Conservation (phyloP, 2,797 vertebrate species). For the Limnodromus scolopaceus region DNA sequence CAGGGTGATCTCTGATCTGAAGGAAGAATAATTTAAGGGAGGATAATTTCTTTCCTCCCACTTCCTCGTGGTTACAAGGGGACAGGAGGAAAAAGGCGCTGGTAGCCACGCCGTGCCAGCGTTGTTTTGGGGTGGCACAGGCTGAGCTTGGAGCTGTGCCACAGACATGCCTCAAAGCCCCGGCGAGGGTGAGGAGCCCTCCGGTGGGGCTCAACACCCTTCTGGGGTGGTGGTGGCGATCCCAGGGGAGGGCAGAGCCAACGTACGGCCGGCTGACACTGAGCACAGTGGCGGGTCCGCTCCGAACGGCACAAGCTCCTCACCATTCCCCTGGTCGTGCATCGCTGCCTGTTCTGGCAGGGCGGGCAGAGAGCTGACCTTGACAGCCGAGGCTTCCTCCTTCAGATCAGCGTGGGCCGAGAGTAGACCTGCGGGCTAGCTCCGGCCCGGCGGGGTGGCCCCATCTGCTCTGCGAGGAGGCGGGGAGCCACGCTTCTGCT, state of each 20-base stretch:
- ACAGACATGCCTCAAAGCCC: fast-evolving
- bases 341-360: neutral
- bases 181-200: fast-evolving
- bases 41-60: neutral
- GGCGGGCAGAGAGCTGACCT: slow-evolving; percentile 37
- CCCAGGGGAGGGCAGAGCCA: neutral
- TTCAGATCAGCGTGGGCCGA: slow-evolving; percentile 56
- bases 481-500: slow-evolving; percentile 11
- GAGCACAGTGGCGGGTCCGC: neutral
- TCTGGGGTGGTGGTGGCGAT: fast-evolving
- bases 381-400: slow-evolving; percentile 58
- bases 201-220: fast-evolving
- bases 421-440: slow-evolving; percentile 50
- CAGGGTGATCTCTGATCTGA: neutral
- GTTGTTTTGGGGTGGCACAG: neutral
- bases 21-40: neutral
- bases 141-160: fast-evolving
- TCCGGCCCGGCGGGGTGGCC: slow-evolving; percentile 51
- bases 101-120: fast-evolving
- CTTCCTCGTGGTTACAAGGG: neutral
- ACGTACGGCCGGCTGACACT: fast-evolving
- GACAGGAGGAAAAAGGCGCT: fast-evolving
- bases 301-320: fast-evolving
- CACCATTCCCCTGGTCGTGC: neutral
- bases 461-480: slow-evolving; percentile 56